phyloP scores from a whole-genome alignment of 2,888 invertebrate species.

The Phlogophora meticulosa region DNA sequence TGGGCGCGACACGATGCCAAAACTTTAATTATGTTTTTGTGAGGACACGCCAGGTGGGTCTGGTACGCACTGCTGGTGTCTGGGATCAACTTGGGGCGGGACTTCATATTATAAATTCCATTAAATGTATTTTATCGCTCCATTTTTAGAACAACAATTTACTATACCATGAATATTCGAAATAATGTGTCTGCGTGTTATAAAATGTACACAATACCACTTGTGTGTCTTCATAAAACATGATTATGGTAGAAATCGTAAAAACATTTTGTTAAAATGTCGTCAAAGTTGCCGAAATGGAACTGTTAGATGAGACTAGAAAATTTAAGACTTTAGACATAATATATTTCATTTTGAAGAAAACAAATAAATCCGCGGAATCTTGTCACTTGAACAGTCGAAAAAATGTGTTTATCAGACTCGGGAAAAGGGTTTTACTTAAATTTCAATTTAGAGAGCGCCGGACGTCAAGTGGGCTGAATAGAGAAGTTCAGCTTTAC shows the following conservation, averaged over 20 bases:
- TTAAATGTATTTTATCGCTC: no score
- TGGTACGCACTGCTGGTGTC: not conserved
- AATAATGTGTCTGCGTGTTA: no score
- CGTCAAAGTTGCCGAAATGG: not conserved
- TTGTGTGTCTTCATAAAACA: no score
- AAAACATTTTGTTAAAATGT: not conserved
- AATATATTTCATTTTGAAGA: no score
- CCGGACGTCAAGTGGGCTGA: constrained; percentile 74
- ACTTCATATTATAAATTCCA: not conserved
- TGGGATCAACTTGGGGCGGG: constrained; percentile 17
- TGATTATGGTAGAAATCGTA: no score
- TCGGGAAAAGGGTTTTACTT: constrained; percentile 76
- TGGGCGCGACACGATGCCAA: constrained; percentile 65
- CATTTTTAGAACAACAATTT: no score
- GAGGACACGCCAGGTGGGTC: constrained; percentile 68
- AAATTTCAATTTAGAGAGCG: constrained; percentile 80
- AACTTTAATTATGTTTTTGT: constrained; percentile 84
- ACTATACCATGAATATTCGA: no score
- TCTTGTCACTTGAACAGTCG: constrained; percentile 47
- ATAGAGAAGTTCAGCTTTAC: constrained; percentile 76
- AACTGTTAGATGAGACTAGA: not conserved
- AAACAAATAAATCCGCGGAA: constrained; percentile 11
- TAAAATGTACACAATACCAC: no score
- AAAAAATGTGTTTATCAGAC: constrained; percentile 73
- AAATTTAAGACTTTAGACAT: not conserved